Evolutionary conservation across 2,888 invertebrate species (phyloP), one percentile per base, ranked within the genome.

Genomic region (Phlogophora meticulosa): DNA sequence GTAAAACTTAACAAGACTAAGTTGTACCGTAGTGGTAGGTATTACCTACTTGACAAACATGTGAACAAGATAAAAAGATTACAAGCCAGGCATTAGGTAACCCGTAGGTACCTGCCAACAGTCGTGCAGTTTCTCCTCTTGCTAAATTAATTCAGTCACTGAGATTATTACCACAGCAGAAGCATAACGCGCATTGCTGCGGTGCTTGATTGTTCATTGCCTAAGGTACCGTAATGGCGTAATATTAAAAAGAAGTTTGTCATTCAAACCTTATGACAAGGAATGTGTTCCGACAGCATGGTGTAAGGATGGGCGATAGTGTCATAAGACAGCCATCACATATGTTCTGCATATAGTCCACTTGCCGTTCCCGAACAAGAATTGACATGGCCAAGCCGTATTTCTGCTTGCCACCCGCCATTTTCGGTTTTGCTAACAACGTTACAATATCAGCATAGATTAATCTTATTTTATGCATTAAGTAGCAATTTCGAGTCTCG

Each of bases 281-380:
- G 62, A 95, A 96, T 1, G 95, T 94, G 75, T 96, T 96, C 42
- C 96, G 91, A 48, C 95, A 93, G 76, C 95, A 95, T 0, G 96
- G 95, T 4, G 92, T 93, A n/a, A 90, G 92, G 46, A 95, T 93
- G 1, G 95, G 93, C 1, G 96, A 96, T 46, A 95, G 85, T 1
- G 95, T 95, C 91, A 96, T 91, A 11, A 92, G 84, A 51, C 94
- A 94, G 20, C 94, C 94, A 46, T 94, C 93, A 64, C 84, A 85
- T 60, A 96, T 92, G 70, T 94, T 93, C 80, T 95, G 93, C 88
- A 92, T 90, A 68, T 84, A 92, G 80, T 95, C 94, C 62, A 96
- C 94, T 75, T 96, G 94, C 9, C 94, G 87, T 49, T 92, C 93
- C 24, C 85, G 89, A 10, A 95, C 94, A 36, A 93, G 82, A 45